Percentiles rank a stretch among this genome's conserved stretches.
These are phyloP conservation scores for Diaphora mendica DNA, from an alignment of 2,888 invertebrate species.

Conservation along the genomic window DNA sequence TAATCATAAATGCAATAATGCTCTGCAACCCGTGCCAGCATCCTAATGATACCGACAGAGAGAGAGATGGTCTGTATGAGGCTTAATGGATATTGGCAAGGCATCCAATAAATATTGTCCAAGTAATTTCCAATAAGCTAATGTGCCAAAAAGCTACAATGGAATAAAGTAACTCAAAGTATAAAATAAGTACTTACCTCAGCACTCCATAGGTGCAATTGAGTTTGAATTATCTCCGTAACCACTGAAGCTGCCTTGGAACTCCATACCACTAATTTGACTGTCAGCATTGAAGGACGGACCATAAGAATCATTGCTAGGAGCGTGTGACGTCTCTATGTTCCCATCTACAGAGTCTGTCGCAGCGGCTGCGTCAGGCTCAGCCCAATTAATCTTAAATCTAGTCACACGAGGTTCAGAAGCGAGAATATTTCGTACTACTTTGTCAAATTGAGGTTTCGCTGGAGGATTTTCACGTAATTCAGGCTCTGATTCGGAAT, in stretches of 20 bases:
- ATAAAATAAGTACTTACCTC: slow-evolving; percentile 62
- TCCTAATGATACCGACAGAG: too few relatives aligned
- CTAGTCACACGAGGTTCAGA: slow-evolving; percentile 97
- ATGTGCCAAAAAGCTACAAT: background rate
- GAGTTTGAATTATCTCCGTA: slow-evolving; percentile 89
- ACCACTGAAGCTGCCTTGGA: slow-evolving; percentile 78
- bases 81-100: too few relatives aligned
- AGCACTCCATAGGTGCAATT: slow-evolving; percentile 88
- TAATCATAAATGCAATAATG: too few relatives aligned
- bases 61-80: too few relatives aligned
- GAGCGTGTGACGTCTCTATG: slow-evolving; percentile 70
- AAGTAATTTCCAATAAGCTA: background rate
- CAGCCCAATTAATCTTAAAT: slow-evolving; percentile 99
- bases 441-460: slow-evolving; percentile 97
- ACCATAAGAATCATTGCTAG: slow-evolving; percentile 78
- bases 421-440: slow-evolving; percentile 93
- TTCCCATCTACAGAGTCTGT: slow-evolving; percentile 74
- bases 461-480: slow-evolving; percentile 97
- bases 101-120: too few relatives aligned
- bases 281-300: slow-evolving; percentile 79
- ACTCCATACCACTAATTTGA: slow-evolving; percentile 78
- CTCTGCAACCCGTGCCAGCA: too few relatives aligned
- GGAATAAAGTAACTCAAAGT: background rate
- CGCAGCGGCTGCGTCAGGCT: slow-evolving; percentile 83
- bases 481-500: slow-evolving; percentile 95